A percentile compares a stretch with the other conserved stretches of the same genome.
Conservation (phyloP, 2,888 invertebrate species). For the Biston betularia region DNA sequence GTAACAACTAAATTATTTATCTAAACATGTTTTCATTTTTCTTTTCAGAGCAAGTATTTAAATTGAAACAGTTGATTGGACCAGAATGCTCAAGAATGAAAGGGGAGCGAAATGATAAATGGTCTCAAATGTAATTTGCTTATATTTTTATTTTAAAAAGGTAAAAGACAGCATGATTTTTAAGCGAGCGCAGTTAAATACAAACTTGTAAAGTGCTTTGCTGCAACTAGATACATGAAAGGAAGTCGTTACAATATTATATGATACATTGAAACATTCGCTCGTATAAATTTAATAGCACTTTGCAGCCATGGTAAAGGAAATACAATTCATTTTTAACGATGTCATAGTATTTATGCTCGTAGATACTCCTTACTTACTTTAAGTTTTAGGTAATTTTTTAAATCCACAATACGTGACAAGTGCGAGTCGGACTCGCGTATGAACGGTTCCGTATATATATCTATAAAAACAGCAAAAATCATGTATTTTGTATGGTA, state of each 20-base stretch:
- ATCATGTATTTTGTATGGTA: too few species aligned
- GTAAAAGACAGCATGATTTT: neutral
- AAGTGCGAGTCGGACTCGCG: too few species aligned
- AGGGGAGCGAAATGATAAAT: neutral
- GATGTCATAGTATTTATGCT: constrained; percentile 59
- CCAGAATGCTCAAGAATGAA: neutral
- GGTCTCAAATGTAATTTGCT: neutral
- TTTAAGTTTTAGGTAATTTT: neutral
- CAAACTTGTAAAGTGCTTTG: constrained; percentile 34
- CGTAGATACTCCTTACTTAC: neutral
- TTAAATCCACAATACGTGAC: constrained; percentile 7
- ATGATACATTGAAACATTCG: constrained; percentile 66
- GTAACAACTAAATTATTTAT: constrained; percentile 4
- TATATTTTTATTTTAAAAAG: neutral
- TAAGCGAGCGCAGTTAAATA: constrained; percentile 7
- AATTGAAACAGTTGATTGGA: constrained; percentile 5
- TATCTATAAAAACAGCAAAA: too few species aligned
- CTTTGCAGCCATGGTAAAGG: constrained; percentile 60
- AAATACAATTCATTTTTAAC: constrained; percentile 75
- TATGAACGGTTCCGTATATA: too few species aligned
- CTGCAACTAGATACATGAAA: constrained; percentile 59
- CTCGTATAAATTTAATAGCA: constrained; percentile 72
- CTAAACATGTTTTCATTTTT: constrained; percentile 3
- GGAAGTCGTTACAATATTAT: constrained; percentile 71
- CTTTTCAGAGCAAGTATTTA: neutral